Percentiles rank a stretch among this genome's conserved stretches.
These are phyloP conservation scores for Epinephelus moara DNA, from an alignment of 2,113 vertebrate species.

Conservation along the genomic window DNA sequence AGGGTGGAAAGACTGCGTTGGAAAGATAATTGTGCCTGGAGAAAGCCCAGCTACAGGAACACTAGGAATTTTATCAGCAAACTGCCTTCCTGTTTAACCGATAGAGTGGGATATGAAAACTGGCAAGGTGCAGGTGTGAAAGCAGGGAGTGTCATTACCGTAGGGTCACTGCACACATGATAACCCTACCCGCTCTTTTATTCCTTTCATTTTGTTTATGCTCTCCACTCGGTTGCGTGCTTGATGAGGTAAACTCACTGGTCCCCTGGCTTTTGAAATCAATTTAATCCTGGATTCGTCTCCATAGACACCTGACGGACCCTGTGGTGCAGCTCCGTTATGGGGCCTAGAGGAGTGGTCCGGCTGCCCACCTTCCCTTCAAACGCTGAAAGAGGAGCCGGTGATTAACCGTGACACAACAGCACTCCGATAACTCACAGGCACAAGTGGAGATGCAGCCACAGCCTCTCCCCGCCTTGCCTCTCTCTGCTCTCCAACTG, in stretches of 20 bases:
- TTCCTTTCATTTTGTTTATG: constrained; percentile 74
- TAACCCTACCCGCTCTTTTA: constrained; percentile 65
- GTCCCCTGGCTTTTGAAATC: constrained; percentile 74
- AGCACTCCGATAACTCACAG: constrained; percentile 49
- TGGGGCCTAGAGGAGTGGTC: constrained; percentile 32
- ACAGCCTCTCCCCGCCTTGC: constrained; percentile 33
- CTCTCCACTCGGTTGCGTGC: constrained; percentile 66
- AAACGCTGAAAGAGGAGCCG: constrained; percentile 38
- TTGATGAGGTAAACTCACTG: constrained; percentile 74
- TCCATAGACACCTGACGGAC: constrained; percentile 55
- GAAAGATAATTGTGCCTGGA: constrained; percentile 78
- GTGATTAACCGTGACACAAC: constrained; percentile 62
- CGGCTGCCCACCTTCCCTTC: constrained; percentile 40
- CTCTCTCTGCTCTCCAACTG: constrained; percentile 37
- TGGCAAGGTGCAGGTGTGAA: constrained; percentile 74
- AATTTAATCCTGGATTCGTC: constrained; percentile 66
- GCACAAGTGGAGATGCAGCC: constrained; percentile 35
- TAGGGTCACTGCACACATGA: constrained; percentile 56
- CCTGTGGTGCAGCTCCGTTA: constrained; percentile 48
- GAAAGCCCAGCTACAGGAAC: constrained; percentile 70
- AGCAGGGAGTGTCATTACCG: constrained; percentile 69
- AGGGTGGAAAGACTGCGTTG: constrained; percentile 71
- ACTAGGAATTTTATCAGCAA: constrained; percentile 73
- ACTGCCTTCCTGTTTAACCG: constrained; percentile 58
- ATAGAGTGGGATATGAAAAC: constrained; percentile 68